Evolutionary conservation across 2,888 invertebrate genomes (phyloP).

Genomic region (Temnothorax rugatulus): DNA sequence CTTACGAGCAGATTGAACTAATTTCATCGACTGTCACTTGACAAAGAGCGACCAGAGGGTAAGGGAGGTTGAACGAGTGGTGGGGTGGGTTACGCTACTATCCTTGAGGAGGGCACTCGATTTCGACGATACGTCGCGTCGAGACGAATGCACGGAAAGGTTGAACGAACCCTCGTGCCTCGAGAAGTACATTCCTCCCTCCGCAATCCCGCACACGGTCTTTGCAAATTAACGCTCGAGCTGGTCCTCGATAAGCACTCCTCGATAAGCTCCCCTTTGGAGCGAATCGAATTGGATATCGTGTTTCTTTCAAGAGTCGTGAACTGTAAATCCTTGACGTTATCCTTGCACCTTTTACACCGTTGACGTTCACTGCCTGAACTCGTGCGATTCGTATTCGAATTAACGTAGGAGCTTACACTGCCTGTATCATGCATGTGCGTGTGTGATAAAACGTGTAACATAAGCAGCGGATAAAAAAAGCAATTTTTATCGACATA

Average conservation of each 20-base stretch:
- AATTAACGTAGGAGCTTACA: neutral
- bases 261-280: conserved; percentile 48
- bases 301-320: conserved; percentile 60
- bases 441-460: neutral
- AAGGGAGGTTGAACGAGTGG: conserved; percentile 44
- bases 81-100: conserved; percentile 62
- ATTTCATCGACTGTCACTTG: conserved; percentile 71
- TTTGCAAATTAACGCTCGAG: conserved; percentile 77
- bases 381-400: neutral
- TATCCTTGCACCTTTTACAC: conserved; percentile 40
- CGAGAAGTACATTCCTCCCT: conserved; percentile 57
- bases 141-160: conserved; percentile 72
- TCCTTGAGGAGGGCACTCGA: conserved; percentile 68
- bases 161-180: conserved; percentile 71
- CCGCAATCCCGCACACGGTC: conserved; percentile 38
- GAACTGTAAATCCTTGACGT: conserved; percentile 52
- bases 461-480: neutral
- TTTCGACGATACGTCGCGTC: conserved; percentile 72
- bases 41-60: conserved; percentile 48
- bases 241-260: conserved; percentile 71
- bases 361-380: conserved; percentile 2
- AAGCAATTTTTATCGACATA: neutral
- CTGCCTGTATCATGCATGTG: neutral
- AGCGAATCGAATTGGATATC: conserved; percentile 71
- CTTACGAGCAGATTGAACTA: conserved; percentile 73